Evolutionary conservation across 2,888 invertebrate genomes (phyloP), one percentile per base, ranked within the genome.

Genomic region (Andrena trimmerana): DNA sequence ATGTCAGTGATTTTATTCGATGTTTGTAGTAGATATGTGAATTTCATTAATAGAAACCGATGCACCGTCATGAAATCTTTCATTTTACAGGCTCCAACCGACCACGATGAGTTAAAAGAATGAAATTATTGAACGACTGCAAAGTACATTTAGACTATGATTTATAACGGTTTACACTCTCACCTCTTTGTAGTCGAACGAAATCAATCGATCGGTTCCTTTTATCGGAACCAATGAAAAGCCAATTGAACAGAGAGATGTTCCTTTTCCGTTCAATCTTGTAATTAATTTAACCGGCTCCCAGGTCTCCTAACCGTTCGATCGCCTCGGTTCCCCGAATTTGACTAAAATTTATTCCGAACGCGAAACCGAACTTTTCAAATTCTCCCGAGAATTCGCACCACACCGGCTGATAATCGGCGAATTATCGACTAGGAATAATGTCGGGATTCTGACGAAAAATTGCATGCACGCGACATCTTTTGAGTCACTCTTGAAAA

Each of bases 391-490:
- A 16, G 16, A 50, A 33, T 54, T 6, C 2, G n/a, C 16, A 31
- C 0, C 36, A 16, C 72, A 63, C 65, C 42, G 16, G 36, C 29
- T 63, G 57, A 24, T 10, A 63, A 36, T 62, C 20, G 33, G 29
- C 2, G 3, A 62, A 42, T 76, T 76, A 63, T 68, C 62, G 31
- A 42, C 42, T 33, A 54, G 5, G 13, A 52, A 2, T 75, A 75
- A 68, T 16, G 24, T 72, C 42, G 10, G 52, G 13, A 27, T 63
- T 59, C 65, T 16, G n/a, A 27, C 2, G n/a, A 8, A 16, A 69
- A 20, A 31, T 16, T n/a, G 36, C 69, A 79, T 54, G 42, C 7
- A 6, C 50, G 57, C 50, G 79, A 36, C 78, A 79, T 70, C 79
- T 79, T 50, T 8, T 59, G 36, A 20, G 7, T 2, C 1, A 42